phyloP scores from a whole-genome alignment of 2,797 vertebrate species.

The Lepus townsendii region DNA sequence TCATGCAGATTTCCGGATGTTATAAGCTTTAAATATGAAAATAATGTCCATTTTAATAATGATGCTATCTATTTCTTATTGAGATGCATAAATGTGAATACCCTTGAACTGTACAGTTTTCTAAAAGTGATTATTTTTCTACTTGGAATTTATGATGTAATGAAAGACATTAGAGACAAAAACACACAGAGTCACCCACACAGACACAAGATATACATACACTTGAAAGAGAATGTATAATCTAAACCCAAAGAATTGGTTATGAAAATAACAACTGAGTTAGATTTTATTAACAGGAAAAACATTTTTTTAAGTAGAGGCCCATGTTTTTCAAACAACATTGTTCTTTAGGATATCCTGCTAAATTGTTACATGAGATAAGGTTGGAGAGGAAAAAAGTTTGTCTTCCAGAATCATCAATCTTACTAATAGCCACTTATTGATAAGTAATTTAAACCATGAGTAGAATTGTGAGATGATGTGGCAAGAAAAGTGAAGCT shows the following conservation, averaged over 20 bases:
- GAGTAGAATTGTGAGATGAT: not conserved
- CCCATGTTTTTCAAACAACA: constrained; percentile 75
- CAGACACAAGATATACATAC: not conserved
- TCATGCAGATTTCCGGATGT: not conserved
- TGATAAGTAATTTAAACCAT: constrained; percentile 57
- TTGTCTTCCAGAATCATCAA: constrained; percentile 72
- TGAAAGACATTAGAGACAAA: constrained; percentile 49
- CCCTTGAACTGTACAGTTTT: constrained; percentile 24
- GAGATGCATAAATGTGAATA: constrained; percentile 37
- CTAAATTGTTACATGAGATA: constrained; percentile 82
- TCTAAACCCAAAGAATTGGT: constrained; percentile 71
- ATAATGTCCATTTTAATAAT: constrained; percentile 52
- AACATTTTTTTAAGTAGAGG: constrained; percentile 81
- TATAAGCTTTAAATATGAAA: not conserved
- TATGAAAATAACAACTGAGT: constrained; percentile 80
- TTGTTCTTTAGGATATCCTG: constrained; percentile 85
- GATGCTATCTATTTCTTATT: not conserved
- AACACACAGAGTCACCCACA: not conserved
- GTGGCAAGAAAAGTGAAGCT: constrained; percentile 24
- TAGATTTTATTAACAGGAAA: constrained; percentile 84
- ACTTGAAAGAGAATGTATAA: constrained; percentile 70
- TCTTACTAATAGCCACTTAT: constrained; percentile 70
- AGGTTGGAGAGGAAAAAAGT: constrained; percentile 59
- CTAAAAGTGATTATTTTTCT: constrained; percentile 62
- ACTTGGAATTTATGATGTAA: constrained; percentile 53